Base-by-base conservation (phyloP, 1,140 invertebrate genomes). In the Drosophila ohnishii region DNA sequence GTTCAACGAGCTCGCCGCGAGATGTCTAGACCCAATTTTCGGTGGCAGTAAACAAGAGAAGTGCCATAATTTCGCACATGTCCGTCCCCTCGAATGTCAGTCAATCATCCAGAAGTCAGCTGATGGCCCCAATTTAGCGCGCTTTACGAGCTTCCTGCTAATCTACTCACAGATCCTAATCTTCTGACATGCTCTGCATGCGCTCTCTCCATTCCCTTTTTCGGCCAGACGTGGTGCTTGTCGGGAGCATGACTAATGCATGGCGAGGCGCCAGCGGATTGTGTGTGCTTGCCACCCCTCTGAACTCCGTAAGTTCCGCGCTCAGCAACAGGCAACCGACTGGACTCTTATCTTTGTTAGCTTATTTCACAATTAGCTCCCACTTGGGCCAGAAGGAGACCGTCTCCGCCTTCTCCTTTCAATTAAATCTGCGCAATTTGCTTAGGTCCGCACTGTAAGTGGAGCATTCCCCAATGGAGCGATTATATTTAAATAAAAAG, bases 91-190 rank as follows among this genome's bases (percentile, higher is more conserved):
- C 58, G 37, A 63, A 63, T 50, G 60, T 44, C 69, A 25, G 72
- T 75, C 72, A 75, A 75, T 75, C 72, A 75, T 34, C 35, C 71
- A 32, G 42, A 35, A 65, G 72, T 63, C 72, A 75, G 70, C 70
- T 75, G 72, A 65, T 75, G 59, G 45, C 32, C 66, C 25, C 37
- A 74, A 74, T 75, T 72, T 22, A 16, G 16, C 25, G 34, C 10
- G 45, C 58, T 71, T 32, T 42, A 62, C 37, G 56, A 28, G 65
- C 47, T 55, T 5, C 19, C 19, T 9, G 44, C 56, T 73, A 73
- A 73, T 73, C 70, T 55, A 47, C 10, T 4, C 9, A 13, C n/a
- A 42, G 47, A 65, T 65, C 47, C 37, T 65, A 65, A 69, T 69
- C 65, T 65, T 19, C 40, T 70, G 51, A 16, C 67, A 48, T 58